Evolutionary conservation across 1,140 invertebrate species (phyloP), one percentile per base, ranked within the genome.

Genomic region (Drosophila busckii): DNA sequence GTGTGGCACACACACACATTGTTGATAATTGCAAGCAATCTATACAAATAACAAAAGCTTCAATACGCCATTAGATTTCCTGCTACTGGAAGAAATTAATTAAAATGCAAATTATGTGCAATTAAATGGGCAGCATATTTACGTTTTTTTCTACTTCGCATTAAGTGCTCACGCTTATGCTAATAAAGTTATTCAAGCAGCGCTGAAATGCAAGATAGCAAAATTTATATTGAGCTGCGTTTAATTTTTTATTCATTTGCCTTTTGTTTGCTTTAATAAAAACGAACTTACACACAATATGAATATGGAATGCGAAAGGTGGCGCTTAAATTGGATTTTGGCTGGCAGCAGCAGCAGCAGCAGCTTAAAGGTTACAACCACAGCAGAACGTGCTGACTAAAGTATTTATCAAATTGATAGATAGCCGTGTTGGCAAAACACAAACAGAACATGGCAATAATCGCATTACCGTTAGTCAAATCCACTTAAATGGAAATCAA

Each of bases 41-140:
- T 42, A 29, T 58, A 46, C 50, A 44, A 37, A 32, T 59, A 59
- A 50, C 41, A 15, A 32, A 48, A 48, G 15, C 16, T 19, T 19
- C 9, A 40, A 40, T 49, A 35, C n/a, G 22, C 28, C 44, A 23
- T 34, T 45, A 52, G 20, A 31, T 31, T 38, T 38, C n/a, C 28
- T 20, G 23, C 32, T 17, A 38, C 15, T 38, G 40, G 44, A 41
- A 68, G 29, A 75, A 73, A 73, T 60, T 60, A 68, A 78, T 73
- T 80, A 71, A 73, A 80, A 71, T 80, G 68, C 68, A 80, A 78
- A 68, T 73, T 73, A 80, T 80, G 52, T 70, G 52, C 66, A 67
- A 78, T 62, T 71, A 78, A 71, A 54, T 59, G 44, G 32, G 50
- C 49, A 63, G 31, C 52, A 48, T 32, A 2, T 15, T n/a, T n/a